A percentile compares a stretch with the other conserved stretches of the same genome.
These are phyloP conservation scores for Calliopsis andreniformis DNA, from an alignment of 1,140 invertebrate genomes.

Conservation along the genomic window DNA sequence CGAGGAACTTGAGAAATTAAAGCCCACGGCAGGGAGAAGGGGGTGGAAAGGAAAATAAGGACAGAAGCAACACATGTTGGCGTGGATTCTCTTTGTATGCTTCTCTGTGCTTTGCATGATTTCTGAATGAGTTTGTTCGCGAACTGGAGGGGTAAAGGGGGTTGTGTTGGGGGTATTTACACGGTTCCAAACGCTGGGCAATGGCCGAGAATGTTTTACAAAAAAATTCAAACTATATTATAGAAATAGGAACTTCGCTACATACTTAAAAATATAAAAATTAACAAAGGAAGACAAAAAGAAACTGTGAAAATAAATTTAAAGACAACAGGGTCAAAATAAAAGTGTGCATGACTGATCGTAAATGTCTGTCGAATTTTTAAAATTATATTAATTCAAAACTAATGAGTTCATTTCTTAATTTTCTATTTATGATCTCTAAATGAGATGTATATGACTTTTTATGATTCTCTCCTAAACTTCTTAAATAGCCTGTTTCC, in stretches of 20 bases:
- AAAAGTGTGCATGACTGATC: too few relatives aligned
- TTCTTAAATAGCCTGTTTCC: neutral
- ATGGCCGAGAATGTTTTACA: conserved; percentile 2
- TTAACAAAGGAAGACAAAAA: neutral
- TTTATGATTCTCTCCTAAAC: too few relatives aligned
- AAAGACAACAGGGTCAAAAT: too few relatives aligned
- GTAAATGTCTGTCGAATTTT: too few relatives aligned
- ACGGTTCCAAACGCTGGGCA: conserved; percentile 44
- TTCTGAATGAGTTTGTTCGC: conserved; percentile 2
- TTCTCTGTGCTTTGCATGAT: neutral
- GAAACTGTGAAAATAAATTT: conserved; percentile 23
- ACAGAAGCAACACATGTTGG: neutral
- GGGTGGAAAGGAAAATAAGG: neutral
- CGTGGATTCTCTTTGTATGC: neutral
- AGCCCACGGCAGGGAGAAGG: too few relatives aligned
- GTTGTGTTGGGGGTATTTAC: conserved; percentile 10
- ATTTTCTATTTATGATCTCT: too few relatives aligned
- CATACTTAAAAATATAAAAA: neutral
- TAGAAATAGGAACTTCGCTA: neutral
- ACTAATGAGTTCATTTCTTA: too few relatives aligned
- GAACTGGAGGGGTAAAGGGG: neutral
- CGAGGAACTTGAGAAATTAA: conserved; percentile 26
- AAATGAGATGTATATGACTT: too few relatives aligned
- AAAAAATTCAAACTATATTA: neutral
- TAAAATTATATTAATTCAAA: too few relatives aligned